Base-by-base conservation (phyloP, 1,140 invertebrate species). In the Macrostomum lignano region DNA sequence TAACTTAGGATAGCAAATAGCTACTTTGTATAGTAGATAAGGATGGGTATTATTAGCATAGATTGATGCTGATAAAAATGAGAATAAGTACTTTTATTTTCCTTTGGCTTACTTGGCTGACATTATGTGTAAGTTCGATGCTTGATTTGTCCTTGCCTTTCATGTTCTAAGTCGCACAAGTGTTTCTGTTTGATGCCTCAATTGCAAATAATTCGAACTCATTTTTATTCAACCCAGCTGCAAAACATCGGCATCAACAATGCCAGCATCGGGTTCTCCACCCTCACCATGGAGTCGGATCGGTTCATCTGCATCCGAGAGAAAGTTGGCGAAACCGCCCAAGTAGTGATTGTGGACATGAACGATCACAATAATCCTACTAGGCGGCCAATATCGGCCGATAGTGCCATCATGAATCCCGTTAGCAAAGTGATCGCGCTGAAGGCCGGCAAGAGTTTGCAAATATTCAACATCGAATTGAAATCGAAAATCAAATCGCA, bases 391-490 rank as follows among this genome's bases (percentile, higher is more conserved):
- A 98, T 98, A 45, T 91, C 81, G 32, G 91, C 91, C 3, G 91
- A 98, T 61, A 96, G 88, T 10, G 88, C 86, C 17, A 96, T 98
- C 42, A 98, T 98, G 91, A 94, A 98, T 64, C 91, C 91, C 35
- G 74, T 81, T 9, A 86, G 78, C 47, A 98, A 96, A 70, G 86
- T 98, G 25, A 67, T 69, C 42, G 68, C 66, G 26, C 64, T 94
- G 1, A 93, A 91, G 69, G 79, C 79, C 66, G 76, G 78, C 61
- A 88, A 91, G 60, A 96, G 84, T 2, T 66, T 98, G 28, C 88
- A 98, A 61, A 96, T 98, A 42, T 98, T 98, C 63, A 94, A 98
- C 58, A 94, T 98, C 53, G 88, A 98, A 59, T 93, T 93, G 82
- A 96, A 96, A 53, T 84, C 79, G 21, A 96, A 96, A 62, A 93